These are phyloP conservation scores for Styela clava DNA, from an alignment of 23 tunicate genomes.

Conservation along the genomic window DNA sequence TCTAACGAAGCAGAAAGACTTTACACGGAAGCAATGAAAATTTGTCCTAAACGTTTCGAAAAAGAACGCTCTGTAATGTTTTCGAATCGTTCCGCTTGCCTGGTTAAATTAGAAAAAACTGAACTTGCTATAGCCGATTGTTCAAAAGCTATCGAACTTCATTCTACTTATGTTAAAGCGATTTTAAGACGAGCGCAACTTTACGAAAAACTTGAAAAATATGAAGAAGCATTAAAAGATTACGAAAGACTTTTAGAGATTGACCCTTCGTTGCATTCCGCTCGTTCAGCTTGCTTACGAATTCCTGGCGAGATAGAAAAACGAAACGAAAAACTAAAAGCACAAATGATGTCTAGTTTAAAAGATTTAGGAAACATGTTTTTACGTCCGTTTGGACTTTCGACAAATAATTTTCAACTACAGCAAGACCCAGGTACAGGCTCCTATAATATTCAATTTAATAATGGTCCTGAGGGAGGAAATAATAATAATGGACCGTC, in stretches of 20 bases:
- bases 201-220: conserved; percentile 62
- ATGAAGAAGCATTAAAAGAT: conserved; percentile 64
- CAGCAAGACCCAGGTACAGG: conserved; percentile 75
- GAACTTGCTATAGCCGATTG: conserved; percentile 55
- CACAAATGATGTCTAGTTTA: conserved; percentile 74
- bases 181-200: conserved; percentile 66
- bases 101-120: conserved; percentile 9
- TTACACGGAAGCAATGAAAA: conserved; percentile 53
- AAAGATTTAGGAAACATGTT: conserved; percentile 79
- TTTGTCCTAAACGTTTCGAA: conserved; percentile 51
- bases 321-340: conserved; percentile 80
- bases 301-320: conserved; percentile 53
- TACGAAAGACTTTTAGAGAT: conserved; percentile 42
- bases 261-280: conserved; percentile 48
- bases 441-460: conserved; percentile 71
- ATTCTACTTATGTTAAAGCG: conserved; percentile 63
- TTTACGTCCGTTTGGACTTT: conserved; percentile 67
- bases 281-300: conserved; percentile 48
- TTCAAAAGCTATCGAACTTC: conserved; percentile 47
- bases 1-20: conserved; percentile 45
- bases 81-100: conserved; percentile 67
- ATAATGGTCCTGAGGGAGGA: conserved; percentile 30
- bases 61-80: conserved; percentile 47
- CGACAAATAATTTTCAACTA: conserved; percentile 81
- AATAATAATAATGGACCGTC: neutral